Conservation (phyloP, 2,888 invertebrate species). For the Cacoxenus indagator region DNA sequence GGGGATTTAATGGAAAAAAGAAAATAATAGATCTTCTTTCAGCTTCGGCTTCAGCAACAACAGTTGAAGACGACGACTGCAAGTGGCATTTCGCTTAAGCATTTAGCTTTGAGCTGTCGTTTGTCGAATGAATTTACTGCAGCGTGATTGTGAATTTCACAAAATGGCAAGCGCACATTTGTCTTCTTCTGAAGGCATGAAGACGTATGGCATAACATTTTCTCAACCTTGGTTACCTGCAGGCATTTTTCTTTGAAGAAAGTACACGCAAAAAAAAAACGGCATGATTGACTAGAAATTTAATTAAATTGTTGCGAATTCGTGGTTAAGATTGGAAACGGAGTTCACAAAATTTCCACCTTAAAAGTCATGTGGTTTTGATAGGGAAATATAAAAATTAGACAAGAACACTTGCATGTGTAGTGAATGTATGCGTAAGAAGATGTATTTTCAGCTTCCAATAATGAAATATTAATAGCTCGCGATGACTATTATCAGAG, state of each 20-base stretch:
- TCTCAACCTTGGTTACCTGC: not conserved
- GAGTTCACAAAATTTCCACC: too few species aligned
- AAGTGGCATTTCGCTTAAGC: constrained; percentile 11
- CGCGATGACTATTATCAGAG: too few species aligned
- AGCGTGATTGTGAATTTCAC: constrained; percentile 52
- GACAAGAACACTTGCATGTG: too few species aligned
- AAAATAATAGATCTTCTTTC: not conserved
- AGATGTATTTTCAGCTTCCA: too few species aligned
- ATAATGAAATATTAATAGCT: too few species aligned
- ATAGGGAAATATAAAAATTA: too few species aligned
- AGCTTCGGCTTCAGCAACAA: not conserved
- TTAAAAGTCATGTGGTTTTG: too few species aligned
- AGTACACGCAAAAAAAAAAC: not conserved
- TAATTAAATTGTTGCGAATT: not conserved
- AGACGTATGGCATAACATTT: not conserved
- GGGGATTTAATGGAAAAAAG: constrained; percentile 11
- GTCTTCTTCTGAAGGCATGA: constrained; percentile 31
- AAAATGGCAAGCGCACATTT: constrained; percentile 47
- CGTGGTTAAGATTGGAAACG: too few species aligned
- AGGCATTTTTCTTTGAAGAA: not conserved
- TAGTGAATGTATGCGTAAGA: too few species aligned
- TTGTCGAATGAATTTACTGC: constrained; percentile 49
- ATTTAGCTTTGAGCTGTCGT: constrained; percentile 26
- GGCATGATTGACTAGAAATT: not conserved
- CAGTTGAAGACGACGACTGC: not conserved